Base-by-base conservation (phyloP, 2,888 invertebrate genomes). In the Drymonia ruficornis region DNA sequence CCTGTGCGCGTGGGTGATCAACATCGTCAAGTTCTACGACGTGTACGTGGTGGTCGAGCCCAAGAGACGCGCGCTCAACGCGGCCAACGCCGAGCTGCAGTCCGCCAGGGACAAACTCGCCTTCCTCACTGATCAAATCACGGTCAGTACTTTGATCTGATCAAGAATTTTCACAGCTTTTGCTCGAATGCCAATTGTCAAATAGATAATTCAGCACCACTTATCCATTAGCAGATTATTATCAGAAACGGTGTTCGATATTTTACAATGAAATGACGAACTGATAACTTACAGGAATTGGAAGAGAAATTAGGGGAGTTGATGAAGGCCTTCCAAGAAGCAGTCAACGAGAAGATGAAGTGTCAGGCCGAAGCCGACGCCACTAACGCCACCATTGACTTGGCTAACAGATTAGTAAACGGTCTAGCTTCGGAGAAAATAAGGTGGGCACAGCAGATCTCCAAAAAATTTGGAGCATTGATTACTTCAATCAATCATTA, bases 321-420 rank as follows among this genome's bases (percentile, higher is more conserved):
- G 63, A 95, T 97, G 60, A 95, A 94, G 61, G 96, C 97, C 68
- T 98, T 97, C 91, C 97, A 98, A 78, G 94, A 95, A 64, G 99
- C 99, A 0, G 95, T 97, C 12, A 95, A 95, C 46, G 96, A 96
- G 68, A 99, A 99, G 80, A 94, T 97, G 85, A 96, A 96, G 75
- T 98, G 98, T 81, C 98, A 99, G 86, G 95, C 96, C 43, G 98
- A 98, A 88, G 98, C 98, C 0, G 98, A 98, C 73, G 96, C 96
- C 38, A 99, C 98, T 0, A 96, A 96, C 6, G 94, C 95, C 59
- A 98, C 97, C 40, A 98, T 99, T 61, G 97, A 97, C 83, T 91
- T 99, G 60, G 99, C 99, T 4, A 98, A 98, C 82, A 93, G 99
- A 73, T 92, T 99, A 18, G 98, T 99, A 1, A 97, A 97, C 69